Conservation (phyloP, 2,888 invertebrate species). For the Parelbella ahira region DNA sequence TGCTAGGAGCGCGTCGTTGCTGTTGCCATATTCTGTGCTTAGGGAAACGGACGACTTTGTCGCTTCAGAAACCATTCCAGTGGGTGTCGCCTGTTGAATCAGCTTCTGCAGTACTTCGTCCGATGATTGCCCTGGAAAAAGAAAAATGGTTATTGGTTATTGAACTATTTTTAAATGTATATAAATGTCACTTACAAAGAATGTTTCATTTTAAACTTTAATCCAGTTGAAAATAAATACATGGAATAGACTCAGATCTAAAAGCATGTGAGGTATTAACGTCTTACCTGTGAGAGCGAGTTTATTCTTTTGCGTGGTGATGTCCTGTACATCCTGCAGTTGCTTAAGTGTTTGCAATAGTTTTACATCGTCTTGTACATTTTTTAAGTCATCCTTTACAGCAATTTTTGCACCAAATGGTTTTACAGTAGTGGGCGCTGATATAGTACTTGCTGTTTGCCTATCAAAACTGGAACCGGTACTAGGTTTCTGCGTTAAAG, state of each 20-base stretch:
- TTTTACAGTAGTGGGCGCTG: constrained; percentile 44
- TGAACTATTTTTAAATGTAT: no score
- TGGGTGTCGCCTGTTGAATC: constrained; percentile 54
- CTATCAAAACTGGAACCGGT: constrained; percentile 29
- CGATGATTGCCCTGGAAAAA: constrained; percentile 61
- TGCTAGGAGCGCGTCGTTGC: constrained; percentile 85
- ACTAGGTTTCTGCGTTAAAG: constrained; percentile 52
- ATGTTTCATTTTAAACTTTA: no score
- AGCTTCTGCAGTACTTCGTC: constrained; percentile 68
- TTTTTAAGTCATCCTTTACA: constrained; percentile 61
- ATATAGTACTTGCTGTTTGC: constrained; percentile 40
- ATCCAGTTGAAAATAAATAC: no score
- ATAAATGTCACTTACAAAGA: no score
- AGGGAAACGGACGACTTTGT: constrained; percentile 65
- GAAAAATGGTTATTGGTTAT: no score
- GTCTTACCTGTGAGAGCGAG: constrained; percentile 63
- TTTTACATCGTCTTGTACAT: constrained; percentile 63
- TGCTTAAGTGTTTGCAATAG: constrained; percentile 73
- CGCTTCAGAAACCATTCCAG: constrained; percentile 63
- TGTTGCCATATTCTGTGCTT: constrained; percentile 81
- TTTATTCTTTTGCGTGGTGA: constrained; percentile 62
- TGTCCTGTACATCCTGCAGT: constrained; percentile 69
- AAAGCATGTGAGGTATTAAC: no score
- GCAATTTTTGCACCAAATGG: constrained; percentile 64
- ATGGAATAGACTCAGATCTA: no score